Percentiles rank a stretch among this genome's conserved stretches.
These are phyloP conservation scores for Tachuris rubrigastra DNA, from an alignment of 2,113 vertebrate species.

Conservation along the genomic window DNA sequence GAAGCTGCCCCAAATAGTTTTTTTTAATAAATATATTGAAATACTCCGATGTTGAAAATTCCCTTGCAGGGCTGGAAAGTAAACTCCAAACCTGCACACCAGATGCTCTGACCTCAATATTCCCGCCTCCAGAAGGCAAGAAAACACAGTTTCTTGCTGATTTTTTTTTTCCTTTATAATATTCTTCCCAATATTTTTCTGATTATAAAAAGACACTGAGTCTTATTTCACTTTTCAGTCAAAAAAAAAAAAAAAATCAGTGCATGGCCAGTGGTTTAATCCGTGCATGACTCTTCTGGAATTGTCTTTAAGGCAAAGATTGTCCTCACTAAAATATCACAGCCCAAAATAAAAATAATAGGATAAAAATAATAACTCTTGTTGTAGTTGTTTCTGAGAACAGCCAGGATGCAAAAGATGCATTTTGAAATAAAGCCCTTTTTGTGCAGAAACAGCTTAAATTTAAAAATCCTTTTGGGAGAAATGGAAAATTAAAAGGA, in stretches of 20 bases:
- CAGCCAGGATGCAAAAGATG: not conserved
- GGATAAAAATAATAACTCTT: not conserved
- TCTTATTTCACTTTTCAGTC: not conserved
- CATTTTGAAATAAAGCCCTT: not conserved
- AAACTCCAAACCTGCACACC: not conserved
- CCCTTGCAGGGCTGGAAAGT: not conserved
- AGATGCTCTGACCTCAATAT: not conserved
- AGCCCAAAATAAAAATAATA: not conserved
- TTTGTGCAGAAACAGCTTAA: not conserved
- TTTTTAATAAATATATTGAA: not conserved
- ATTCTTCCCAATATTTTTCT: not conserved
- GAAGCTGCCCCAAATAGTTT: not conserved
- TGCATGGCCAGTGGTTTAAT: not conserved
- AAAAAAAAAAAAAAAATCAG: not conserved
- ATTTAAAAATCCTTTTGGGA: not conserved
- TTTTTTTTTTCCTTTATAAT: not conserved
- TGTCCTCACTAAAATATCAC: not conserved
- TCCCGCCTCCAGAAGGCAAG: not conserved
- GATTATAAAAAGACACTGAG: not conserved
- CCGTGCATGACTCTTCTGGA: not conserved
- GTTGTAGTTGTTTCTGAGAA: not conserved
- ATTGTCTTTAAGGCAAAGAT: not conserved
- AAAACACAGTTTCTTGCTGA: not conserved
- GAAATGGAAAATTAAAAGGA: not conserved
- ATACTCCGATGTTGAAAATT: not conserved